Evolutionary conservation across 2,113 vertebrate genomes (phyloP).

Genomic region (Pavo muticus): DNA sequence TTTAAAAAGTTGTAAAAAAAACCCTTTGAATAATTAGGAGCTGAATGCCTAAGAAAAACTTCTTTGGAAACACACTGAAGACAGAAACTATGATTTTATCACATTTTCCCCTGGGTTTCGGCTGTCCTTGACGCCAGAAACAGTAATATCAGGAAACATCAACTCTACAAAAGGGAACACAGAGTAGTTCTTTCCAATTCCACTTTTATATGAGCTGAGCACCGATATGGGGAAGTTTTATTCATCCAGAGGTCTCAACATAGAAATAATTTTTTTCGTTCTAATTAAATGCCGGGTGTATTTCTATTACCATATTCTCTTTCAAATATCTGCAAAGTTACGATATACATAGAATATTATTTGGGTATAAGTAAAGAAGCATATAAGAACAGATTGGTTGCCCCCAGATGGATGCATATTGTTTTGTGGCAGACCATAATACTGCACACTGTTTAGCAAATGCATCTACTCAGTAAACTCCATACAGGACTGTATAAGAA

Average conservation of each 20-base stretch:
- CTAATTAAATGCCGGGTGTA: neutral
- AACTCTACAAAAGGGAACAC: neutral
- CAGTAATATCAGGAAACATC: conserved; percentile 26
- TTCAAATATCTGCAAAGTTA: conserved; percentile 4
- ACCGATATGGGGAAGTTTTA: neutral
- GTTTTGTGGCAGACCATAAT: neutral
- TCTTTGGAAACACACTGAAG: conserved; percentile 35
- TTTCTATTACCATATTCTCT: neutral
- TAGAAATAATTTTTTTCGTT: conserved; percentile 21
- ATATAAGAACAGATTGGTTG: neutral
- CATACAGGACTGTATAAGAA: neutral
- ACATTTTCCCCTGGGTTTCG: neutral
- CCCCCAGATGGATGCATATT: neutral
- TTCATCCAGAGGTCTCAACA: neutral
- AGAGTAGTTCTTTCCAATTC: conserved; percentile 31
- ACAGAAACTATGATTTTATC: conserved; percentile 43
- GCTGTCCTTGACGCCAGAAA: conserved; percentile 14
- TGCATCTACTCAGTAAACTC: neutral
- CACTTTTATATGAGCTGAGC: neutral
- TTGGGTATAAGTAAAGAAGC: neutral
- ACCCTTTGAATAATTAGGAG: conserved; percentile 43
- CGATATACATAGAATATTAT: neutral
- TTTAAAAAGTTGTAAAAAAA: conserved; percentile 17
- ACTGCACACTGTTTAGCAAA: neutral
- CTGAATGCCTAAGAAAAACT: conserved; percentile 32